These are phyloP conservation scores for Cheilosia scutellata DNA, from an alignment of 2,888 invertebrate genomes.

Conservation along the genomic window DNA sequence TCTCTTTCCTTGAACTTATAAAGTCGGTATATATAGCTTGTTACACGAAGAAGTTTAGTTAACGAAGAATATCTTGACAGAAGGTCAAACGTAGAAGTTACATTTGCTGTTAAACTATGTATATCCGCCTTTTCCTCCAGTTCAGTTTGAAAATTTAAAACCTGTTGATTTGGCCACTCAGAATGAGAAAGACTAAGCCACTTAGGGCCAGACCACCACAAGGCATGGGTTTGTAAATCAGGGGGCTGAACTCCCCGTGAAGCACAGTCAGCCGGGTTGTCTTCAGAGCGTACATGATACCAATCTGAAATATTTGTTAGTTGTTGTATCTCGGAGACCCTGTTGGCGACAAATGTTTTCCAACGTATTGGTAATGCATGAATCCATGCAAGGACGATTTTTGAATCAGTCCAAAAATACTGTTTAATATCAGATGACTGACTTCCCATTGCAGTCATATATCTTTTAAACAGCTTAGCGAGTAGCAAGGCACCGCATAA, in stretches of 20 bases:
- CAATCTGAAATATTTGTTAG: constrained; percentile 62
- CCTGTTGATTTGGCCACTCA: constrained; percentile 4
- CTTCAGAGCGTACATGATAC: too few relatives aligned
- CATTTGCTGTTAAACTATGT: background rate
- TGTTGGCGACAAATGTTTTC: constrained; percentile 71
- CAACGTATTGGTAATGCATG: constrained; percentile 52
- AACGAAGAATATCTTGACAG: background rate
- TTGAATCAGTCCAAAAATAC: constrained; percentile 45
- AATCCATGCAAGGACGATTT: constrained; percentile 52
- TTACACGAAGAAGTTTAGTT: background rate
- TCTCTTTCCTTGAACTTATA: background rate
- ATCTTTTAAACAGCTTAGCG: constrained; percentile 18
- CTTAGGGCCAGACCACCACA: constrained; percentile 76
- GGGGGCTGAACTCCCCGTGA: constrained; percentile 69
- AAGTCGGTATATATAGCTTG: background rate
- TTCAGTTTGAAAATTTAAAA: constrained; percentile 1
- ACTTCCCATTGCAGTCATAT: background rate
- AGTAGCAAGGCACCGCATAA: constrained; percentile 63
- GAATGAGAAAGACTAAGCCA: constrained; percentile 16
- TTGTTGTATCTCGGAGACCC: constrained; percentile 70
- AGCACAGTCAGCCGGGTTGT: constrained; percentile 21
- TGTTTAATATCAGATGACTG: background rate
- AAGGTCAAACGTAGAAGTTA: background rate
- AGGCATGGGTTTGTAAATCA: constrained; percentile 34
- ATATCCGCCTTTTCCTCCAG: background rate